Base-by-base conservation (phyloP, 2,888 invertebrate species). In the Oscheius sp. region DNA sequence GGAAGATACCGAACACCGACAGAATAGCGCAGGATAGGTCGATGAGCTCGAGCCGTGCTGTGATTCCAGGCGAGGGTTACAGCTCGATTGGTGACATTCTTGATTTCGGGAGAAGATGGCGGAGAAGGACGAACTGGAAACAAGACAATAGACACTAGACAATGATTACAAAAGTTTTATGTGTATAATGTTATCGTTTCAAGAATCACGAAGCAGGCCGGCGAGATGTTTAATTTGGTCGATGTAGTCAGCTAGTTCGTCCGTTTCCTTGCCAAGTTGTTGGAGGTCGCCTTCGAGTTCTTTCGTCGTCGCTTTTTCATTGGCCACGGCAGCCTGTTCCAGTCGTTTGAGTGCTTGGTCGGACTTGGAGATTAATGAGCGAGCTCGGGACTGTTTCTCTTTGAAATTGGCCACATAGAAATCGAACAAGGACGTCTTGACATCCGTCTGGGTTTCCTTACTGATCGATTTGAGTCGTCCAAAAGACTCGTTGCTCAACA, bases 41-140 rank as follows among this genome's bases (percentile, higher is more conserved):
- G 69, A 81, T 79, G 76, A 76, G 83, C 86, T 13, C 78, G 71
- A 1, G 86, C 85, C 5, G 84, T 81, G 27, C 81, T 76, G 61
- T 86, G 85, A 25, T 72, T 78, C 86, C 86, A 86, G 13, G 78
- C 72, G n/a, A 87, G 74, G 21, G 87, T 87, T 3, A 84, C 83
- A 2, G 85, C 82, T 9, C 78, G 76, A 53, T 86, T 86, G 1
- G 86, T 76, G 66, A 76, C 77, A 0, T 80, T 74, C 70, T 78
- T 80, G 27, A 87, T 74, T 53, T 81, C 81, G 1, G 87, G 87
- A 27, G 84, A 82, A 16, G 85, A 84, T n/a, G 87, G 87, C 6
- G 86, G 74, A 13, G 83, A 83, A 7, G 87, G 87, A 23, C 78
- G 75, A 1, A 87, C 87, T 87, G 76, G 69, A 86, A 83, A 27